Conservation (phyloP, 2,888 invertebrate genomes). For the Malachius bipustulatus region DNA sequence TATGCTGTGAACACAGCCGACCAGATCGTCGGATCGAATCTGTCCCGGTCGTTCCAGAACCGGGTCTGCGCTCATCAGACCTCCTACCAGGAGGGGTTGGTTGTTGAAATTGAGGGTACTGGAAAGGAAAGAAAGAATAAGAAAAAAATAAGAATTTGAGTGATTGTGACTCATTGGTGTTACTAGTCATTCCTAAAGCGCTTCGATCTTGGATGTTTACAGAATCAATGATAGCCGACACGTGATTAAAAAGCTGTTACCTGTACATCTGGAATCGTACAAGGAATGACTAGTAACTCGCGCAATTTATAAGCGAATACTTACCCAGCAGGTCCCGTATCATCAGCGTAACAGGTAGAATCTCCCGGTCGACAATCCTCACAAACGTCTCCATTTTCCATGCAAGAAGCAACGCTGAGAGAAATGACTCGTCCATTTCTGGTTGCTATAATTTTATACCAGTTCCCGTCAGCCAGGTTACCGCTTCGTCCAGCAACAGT, state of each 20-base stretch:
- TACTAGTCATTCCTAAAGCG: too few species aligned
- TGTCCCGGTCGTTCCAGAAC: slow-evolving; percentile 82
- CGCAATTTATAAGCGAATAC: slow-evolving; percentile 27
- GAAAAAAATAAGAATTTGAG: too few species aligned
- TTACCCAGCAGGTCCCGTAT: slow-evolving; percentile 80
- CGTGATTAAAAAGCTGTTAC: slow-evolving; percentile 8
- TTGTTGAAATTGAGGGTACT: slow-evolving; percentile 87
- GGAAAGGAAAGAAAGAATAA: slow-evolving; percentile 39
- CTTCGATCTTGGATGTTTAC: too few species aligned
- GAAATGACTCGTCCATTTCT: slow-evolving; percentile 82
- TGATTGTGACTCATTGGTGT: too few species aligned
- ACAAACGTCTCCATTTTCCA: slow-evolving; percentile 77
- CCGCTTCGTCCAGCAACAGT: slow-evolving; percentile 51
- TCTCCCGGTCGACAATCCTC: slow-evolving; percentile 79
- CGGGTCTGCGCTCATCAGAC: slow-evolving; percentile 72
- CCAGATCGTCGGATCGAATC: slow-evolving; percentile 82
- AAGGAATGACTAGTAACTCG: too few species aligned
- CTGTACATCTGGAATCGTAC: too few species aligned
- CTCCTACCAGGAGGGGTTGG: slow-evolving; percentile 75
- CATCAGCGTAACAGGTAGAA: slow-evolving; percentile 69
- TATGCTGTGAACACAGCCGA: slow-evolving; percentile 88
- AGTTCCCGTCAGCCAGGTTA: slow-evolving; percentile 71
- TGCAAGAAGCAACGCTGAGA: slow-evolving; percentile 67
- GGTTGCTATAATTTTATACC: slow-evolving; percentile 87
- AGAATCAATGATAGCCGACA: too few species aligned